phyloP scores from a whole-genome alignment of 2,888 invertebrate genomes.

The Drosophila hamatofila region DNA sequence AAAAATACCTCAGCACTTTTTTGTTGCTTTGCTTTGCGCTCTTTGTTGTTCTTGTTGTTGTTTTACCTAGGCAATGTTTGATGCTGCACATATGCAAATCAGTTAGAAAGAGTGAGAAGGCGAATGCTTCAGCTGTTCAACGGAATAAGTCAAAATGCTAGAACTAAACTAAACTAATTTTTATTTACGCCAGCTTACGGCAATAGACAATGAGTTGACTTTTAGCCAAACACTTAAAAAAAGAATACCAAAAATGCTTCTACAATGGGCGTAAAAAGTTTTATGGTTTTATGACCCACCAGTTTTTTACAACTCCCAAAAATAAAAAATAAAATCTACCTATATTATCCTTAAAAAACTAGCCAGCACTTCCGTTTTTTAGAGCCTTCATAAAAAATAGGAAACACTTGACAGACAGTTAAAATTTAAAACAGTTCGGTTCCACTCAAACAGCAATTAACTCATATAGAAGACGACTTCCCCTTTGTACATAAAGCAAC shows the following conservation, averaged over 20 bases:
- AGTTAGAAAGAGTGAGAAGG: conserved; percentile 43
- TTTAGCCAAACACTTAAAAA: conserved; percentile 43
- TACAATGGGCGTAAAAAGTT: conserved; percentile 50
- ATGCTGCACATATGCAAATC: conserved; percentile 68
- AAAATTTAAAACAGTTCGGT: background rate
- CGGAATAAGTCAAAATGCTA: conserved; percentile 9
- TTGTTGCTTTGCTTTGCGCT: conserved; percentile 22
- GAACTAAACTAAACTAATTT: conserved; percentile 30
- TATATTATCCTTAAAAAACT: conserved; percentile 59
- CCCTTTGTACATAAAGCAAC: conserved; percentile 57
- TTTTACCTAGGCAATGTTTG: conserved; percentile 60
- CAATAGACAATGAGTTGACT: conserved; percentile 44
- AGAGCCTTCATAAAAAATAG: conserved; percentile 62
- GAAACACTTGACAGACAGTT: conserved; percentile 19
- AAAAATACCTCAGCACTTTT: conserved; percentile 49
- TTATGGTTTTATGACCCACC: conserved; percentile 62
- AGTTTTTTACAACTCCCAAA: conserved; percentile 60
- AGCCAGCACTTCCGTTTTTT: conserved; percentile 67
- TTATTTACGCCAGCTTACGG: conserved; percentile 1
- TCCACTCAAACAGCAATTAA: conserved; percentile 38
- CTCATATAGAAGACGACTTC: conserved; percentile 62
- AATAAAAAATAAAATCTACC: conserved; percentile 34
- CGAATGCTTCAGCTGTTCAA: conserved; percentile 7
- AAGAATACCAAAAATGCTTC: conserved; percentile 12
- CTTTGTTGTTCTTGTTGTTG: conserved; percentile 21